Conservation (phyloP, 2,113 vertebrate genomes). For the Catharus minimus region DNA sequence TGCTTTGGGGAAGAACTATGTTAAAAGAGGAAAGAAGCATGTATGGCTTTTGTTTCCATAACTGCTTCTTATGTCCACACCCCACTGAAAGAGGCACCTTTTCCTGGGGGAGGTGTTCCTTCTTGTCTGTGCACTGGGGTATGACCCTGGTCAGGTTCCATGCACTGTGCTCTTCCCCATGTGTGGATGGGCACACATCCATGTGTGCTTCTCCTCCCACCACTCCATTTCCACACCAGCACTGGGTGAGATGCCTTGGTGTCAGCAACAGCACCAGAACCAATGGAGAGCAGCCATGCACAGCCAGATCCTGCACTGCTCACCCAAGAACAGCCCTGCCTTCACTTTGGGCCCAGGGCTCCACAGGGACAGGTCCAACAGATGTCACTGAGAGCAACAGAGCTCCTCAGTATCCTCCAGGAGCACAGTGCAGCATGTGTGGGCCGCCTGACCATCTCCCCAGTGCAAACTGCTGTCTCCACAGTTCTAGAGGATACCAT, state of each 20-base stretch:
- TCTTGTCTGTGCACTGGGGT: neutral
- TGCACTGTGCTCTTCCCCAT: neutral
- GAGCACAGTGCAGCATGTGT: fast-evolving
- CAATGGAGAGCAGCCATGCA: fast-evolving
- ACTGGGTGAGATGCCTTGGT: neutral
- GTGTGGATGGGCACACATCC: too few species aligned
- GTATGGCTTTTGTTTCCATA: neutral
- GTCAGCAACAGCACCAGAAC: fast-evolving
- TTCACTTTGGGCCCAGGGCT: neutral
- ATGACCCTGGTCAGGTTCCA: neutral
- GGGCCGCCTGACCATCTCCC: neutral
- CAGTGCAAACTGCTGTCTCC: neutral
- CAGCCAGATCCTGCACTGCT: neutral
- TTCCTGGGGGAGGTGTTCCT: neutral
- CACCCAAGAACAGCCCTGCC: neutral
- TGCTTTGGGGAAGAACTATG: conserved; percentile 24
- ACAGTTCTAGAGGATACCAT: neutral
- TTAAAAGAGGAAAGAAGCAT: neutral
- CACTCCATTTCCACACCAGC: neutral
- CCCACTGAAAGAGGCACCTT: neutral
- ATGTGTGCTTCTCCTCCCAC: neutral
- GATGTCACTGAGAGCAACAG: neutral
- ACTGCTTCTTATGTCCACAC: neutral
- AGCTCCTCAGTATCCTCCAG: fast-evolving
- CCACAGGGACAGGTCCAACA: neutral